A percentile compares a stretch with the other conserved stretches of the same genome.
Evolutionary conservation across 2,113 vertebrate species (phyloP).

Genomic region (Mugil cephalus): DNA sequence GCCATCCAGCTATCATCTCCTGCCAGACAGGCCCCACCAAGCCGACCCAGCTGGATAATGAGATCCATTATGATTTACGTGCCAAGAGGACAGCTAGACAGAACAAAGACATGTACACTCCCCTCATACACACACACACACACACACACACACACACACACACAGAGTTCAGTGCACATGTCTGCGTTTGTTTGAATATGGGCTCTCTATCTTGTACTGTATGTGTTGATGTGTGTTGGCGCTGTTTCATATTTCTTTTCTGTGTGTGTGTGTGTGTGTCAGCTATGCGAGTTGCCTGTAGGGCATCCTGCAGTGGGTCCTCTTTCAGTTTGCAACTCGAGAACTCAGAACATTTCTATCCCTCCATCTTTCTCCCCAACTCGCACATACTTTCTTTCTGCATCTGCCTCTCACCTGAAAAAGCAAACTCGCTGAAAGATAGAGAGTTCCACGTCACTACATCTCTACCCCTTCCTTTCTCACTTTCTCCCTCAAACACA

Average conservation of each 20-base stretch:
- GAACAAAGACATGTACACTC: conserved; percentile 75
- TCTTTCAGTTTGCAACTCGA: conserved; percentile 60
- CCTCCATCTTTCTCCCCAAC: conserved; percentile 10
- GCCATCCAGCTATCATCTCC: conserved; percentile 80
- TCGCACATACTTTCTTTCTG: conserved; percentile 24
- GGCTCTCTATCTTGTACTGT: conserved; percentile 59
- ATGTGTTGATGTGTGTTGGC: conserved; percentile 62
- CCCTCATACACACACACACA: conserved; percentile 59
- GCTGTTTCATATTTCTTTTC: conserved; percentile 67
- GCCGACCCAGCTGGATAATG: conserved; percentile 81
- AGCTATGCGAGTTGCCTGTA: conserved; percentile 45
- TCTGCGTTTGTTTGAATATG: conserved; percentile 44
- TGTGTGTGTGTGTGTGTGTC: conserved; percentile 26
- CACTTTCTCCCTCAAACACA: neutral
- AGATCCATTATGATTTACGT: conserved; percentile 83
- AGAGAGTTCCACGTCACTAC: neutral
- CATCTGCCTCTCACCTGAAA: conserved; percentile 32
- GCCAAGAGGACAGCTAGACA: conserved; percentile 76
- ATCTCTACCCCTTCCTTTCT: neutral
- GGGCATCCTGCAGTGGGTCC: conserved; percentile 50
- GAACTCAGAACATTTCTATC: conserved; percentile 43
- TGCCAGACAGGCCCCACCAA: conserved; percentile 81
- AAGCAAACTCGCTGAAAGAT: conserved; percentile 29
- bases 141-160: conserved; percentile 40
- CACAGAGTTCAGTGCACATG: conserved; percentile 41